These are phyloP conservation scores for Pteruthius melanotis DNA, from an alignment of 2,113 vertebrate species.

Conservation along the genomic window DNA sequence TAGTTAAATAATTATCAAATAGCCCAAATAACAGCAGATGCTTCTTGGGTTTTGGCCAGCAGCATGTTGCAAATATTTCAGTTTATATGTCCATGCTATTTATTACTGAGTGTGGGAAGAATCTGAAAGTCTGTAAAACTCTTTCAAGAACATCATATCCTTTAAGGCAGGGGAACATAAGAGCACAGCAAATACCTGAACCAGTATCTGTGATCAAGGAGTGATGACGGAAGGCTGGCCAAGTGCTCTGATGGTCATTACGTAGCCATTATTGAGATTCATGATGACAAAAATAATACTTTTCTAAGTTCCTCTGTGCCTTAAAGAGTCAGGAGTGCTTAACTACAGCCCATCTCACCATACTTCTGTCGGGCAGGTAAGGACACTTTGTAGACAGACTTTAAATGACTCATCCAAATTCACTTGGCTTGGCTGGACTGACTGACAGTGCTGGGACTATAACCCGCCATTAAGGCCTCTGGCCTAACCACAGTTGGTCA, in stretches of 20 bases:
- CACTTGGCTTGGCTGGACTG: background rate
- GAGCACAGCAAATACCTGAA: background rate
- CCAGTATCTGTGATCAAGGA: background rate
- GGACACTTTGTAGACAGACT: background rate
- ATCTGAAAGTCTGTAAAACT: background rate
- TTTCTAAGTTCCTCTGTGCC: background rate
- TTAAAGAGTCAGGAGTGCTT: background rate
- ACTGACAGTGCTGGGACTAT: background rate
- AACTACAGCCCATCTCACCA: background rate
- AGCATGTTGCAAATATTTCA: background rate
- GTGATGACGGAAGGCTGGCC: background rate
- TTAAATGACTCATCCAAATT: background rate
- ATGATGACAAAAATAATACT: background rate
- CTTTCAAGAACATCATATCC: background rate
- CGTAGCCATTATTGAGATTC: background rate
- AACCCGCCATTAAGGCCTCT: background rate
- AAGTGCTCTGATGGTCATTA: background rate
- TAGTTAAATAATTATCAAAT: background rate
- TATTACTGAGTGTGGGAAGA: background rate
- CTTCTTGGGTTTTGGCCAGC: background rate
- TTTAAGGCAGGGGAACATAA: background rate
- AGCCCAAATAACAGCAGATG: background rate
- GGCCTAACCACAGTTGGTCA: background rate
- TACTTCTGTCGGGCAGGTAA: background rate
- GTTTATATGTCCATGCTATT: background rate